These are phyloP conservation scores for Diacarnus erythraeanus DNA, from an alignment of 37 sponge, comb jelly and placozoan species.

Conservation along the genomic window DNA sequence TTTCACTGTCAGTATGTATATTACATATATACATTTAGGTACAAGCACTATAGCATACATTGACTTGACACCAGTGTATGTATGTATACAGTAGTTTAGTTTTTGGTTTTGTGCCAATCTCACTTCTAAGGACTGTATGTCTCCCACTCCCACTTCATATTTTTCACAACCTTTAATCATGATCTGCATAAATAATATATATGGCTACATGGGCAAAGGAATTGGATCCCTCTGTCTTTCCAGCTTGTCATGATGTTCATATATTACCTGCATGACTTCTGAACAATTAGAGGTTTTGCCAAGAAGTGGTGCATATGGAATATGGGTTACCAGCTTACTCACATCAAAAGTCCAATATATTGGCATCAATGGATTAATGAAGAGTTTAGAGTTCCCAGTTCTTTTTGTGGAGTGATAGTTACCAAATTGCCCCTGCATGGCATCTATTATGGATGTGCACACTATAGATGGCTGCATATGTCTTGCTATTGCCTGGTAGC, in stretches of 20 bases:
- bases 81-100: too few relatives aligned
- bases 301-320: slow-evolving; percentile 48
- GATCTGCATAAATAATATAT: too few relatives aligned
- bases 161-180: too few relatives aligned
- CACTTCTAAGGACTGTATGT: too few relatives aligned
- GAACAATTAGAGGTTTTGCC: slow-evolving; percentile 4
- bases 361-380: slow-evolving; percentile 78
- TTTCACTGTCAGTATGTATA: too few relatives aligned
- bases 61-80: too few relatives aligned
- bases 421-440: slow-evolving; percentile 71
- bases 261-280: slow-evolving; percentile 41
- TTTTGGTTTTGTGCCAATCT: too few relatives aligned
- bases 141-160: too few relatives aligned
- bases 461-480: slow-evolving; percentile 76
- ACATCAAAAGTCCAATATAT: slow-evolving; percentile 72
- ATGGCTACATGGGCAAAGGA: slow-evolving; percentile 59
- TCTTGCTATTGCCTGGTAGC: slow-evolving; percentile 49
- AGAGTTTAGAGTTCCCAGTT: slow-evolving; percentile 59
- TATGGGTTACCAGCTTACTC: slow-evolving; percentile 29
- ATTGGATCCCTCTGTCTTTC: slow-evolving; percentile 25
- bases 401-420: slow-evolving; percentile 55
- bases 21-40: too few relatives aligned
- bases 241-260: slow-evolving; percentile 22
- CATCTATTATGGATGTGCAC: slow-evolving; percentile 64
- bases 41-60: too few relatives aligned